These are phyloP conservation scores for Temnothorax unifasciatus DNA, from an alignment of 2,888 invertebrate genomes.

Conservation along the genomic window DNA sequence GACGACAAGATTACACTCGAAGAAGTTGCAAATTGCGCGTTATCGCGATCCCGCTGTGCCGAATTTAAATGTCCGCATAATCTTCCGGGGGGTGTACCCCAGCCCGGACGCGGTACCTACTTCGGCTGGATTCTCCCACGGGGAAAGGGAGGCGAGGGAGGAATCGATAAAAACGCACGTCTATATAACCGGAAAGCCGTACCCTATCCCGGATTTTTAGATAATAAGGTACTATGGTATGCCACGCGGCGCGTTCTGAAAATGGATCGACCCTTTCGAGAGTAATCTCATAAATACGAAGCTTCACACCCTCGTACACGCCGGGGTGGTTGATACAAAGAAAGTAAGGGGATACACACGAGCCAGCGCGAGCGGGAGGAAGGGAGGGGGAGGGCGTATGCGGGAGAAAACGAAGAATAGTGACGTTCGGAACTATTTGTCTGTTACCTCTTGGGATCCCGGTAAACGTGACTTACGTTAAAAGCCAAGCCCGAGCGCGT, in stretches of 20 bases:
- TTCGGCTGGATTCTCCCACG: constrained; percentile 2
- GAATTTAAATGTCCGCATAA: constrained; percentile 53
- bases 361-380: neutral
- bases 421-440: constrained; percentile 47
- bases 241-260: constrained; percentile 69
- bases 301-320: constrained; percentile 60
- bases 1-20: constrained; percentile 5
- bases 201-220: constrained; percentile 69
- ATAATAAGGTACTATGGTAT: constrained; percentile 76
- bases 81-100: neutral
- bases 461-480: constrained; percentile 51
- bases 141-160: neutral
- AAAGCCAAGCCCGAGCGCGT: constrained; percentile 23
- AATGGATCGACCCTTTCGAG: constrained; percentile 75
- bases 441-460: constrained; percentile 17
- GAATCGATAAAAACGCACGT: constrained; percentile 67
- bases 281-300: constrained; percentile 76
- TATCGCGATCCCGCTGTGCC: constrained; percentile 23
- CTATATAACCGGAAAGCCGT: constrained; percentile 62
- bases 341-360: constrained; percentile 29
- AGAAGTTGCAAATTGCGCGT: constrained; percentile 27
- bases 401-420: constrained; percentile 44
- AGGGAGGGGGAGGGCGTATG: neutral
- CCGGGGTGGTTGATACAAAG: constrained; percentile 64
- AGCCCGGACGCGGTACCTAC: constrained; percentile 27